Conservation (phyloP, 2,888 invertebrate genomes). For the Dryococelus australis region DNA sequence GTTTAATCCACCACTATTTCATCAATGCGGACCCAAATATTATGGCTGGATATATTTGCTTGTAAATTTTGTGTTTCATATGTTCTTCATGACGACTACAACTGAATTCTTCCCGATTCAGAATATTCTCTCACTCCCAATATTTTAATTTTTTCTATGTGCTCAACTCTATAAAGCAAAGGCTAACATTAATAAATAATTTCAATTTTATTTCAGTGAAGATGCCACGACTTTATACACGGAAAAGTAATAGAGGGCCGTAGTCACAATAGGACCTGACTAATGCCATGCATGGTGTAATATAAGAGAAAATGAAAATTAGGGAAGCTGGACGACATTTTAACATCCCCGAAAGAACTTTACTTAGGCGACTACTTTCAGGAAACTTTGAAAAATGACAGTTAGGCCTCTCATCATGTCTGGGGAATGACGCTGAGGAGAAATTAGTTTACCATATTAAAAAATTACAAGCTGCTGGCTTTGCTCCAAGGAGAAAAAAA, state of each 20-base stretch:
- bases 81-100: too few relatives aligned
- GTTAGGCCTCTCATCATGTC: neutral
- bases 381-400: too few relatives aligned
- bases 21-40: neutral
- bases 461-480: too few relatives aligned
- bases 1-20: too few relatives aligned
- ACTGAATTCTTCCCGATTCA: too few relatives aligned
- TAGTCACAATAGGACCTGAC: neutral
- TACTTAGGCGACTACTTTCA: neutral
- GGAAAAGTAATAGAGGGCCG: neutral
- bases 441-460: slow-evolving; percentile 5
- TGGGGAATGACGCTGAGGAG: neutral
- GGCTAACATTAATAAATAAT: too few relatives aligned
- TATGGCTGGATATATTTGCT: too few relatives aligned
- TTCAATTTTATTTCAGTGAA: too few relatives aligned
- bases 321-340: slow-evolving; percentile 4
- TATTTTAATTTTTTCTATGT: neutral
- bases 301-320: slow-evolving; percentile 19
- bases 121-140: too few relatives aligned
- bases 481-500: neutral
- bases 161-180: too few relatives aligned
- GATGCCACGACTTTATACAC: neutral
- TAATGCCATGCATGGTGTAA: neutral
- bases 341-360: neutral
- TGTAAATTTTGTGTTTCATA: too few relatives aligned